Conservation (phyloP, 2,113 vertebrate genomes). For the Odobenus rosmarus region DNA sequence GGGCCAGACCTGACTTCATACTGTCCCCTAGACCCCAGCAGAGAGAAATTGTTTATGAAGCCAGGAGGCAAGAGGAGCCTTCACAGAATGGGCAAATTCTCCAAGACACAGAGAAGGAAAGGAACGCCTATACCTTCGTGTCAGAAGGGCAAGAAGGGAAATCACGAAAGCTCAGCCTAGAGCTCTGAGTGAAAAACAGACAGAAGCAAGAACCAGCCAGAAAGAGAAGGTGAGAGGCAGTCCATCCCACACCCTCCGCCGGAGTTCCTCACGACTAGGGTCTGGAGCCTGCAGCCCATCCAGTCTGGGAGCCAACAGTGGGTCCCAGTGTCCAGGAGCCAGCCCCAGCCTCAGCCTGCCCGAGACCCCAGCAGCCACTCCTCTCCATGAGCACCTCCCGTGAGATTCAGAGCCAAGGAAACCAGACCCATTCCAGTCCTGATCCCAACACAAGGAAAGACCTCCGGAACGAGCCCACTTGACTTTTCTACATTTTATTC, state of each 20-base stretch:
- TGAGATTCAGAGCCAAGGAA: neutral
- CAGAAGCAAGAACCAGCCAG: neutral
- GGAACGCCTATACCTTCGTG: too few relatives aligned
- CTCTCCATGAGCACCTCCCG: neutral
- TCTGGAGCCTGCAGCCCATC: neutral
- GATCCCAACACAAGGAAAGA: neutral
- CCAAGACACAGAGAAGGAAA: neutral
- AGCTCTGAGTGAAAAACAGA: neutral
- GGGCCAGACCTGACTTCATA: neutral
- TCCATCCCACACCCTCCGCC: neutral
- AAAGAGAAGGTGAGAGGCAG: neutral
- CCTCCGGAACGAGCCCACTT: neutral
- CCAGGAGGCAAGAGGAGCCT: neutral
- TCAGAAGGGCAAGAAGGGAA: neutral
- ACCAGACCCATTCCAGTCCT: neutral
- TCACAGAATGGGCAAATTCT: neutral
- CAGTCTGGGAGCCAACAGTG: accelerated
- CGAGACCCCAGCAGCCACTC: accelerated
- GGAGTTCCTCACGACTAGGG: neutral
- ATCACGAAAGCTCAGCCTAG: neutral
- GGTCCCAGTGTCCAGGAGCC: neutral
- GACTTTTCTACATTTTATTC: conserved; percentile 95
- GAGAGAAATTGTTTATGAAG: neutral
- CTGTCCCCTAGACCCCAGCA: too few relatives aligned
- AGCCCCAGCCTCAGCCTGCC: neutral